phyloP scores from a whole-genome alignment of 2,888 invertebrate species.

The Epirrhoe tristata region DNA sequence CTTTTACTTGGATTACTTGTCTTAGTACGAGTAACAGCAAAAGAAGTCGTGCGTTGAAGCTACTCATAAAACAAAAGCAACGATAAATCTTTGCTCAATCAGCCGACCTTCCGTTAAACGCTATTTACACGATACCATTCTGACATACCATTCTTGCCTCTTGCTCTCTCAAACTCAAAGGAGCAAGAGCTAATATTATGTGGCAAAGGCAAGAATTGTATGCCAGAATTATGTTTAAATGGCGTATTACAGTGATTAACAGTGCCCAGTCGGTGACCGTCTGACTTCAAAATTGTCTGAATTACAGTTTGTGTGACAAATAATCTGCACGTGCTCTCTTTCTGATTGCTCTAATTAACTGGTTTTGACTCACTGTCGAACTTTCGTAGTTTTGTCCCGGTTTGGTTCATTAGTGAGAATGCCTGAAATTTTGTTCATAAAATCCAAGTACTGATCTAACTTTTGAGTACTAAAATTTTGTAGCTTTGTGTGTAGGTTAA shows the following conservation, averaged over 20 bases:
- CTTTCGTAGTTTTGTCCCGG: conserved; percentile 23
- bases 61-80: background rate
- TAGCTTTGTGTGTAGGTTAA: background rate
- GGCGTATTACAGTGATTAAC: conserved; percentile 5
- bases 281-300: conserved; percentile 22
- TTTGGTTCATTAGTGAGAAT: conserved; percentile 21
- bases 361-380: conserved; percentile 23
- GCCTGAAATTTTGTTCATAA: conserved; percentile 27
- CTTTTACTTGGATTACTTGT: too few species aligned
- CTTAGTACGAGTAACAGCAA: background rate
- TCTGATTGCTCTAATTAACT: conserved; percentile 40
- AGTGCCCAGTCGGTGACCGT: conserved; percentile 18
- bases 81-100: background rate
- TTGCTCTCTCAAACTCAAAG: too few species aligned
- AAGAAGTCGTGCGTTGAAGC: background rate
- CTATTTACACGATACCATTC: background rate
- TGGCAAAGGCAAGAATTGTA: too few species aligned
- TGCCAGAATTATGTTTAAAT: too few species aligned
- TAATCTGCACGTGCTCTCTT: conserved; percentile 29
- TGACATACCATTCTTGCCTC: too few species aligned
- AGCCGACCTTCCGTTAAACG: background rate
- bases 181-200: too few species aligned
- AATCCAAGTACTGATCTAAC: conserved; percentile 25
- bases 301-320: conserved; percentile 35
- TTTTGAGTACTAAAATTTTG: background rate